Conservation (phyloP, 2,113 vertebrate species). For the Microcebus tavaratra region DNA sequence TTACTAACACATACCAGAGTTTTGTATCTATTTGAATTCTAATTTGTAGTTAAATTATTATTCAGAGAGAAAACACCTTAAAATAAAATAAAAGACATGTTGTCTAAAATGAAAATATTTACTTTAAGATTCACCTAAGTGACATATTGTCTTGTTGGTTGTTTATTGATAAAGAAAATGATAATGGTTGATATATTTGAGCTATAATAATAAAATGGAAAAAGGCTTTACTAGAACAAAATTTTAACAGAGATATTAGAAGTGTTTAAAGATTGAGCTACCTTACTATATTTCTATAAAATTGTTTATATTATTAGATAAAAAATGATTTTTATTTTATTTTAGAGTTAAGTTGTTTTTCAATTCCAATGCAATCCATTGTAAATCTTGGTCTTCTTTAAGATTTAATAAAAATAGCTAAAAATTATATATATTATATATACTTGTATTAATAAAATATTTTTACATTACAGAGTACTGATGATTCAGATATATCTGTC, state of each 20-base stretch:
- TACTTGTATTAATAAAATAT: constrained; percentile 58
- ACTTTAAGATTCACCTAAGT: background rate
- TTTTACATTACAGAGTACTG: constrained; percentile 89
- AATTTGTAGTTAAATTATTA: background rate
- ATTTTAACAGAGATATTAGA: background rate
- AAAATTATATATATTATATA: background rate
- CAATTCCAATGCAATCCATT: background rate
- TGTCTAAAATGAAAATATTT: background rate
- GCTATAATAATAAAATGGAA: background rate
- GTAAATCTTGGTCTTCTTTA: background rate
- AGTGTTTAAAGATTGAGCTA: background rate
- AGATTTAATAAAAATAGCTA: constrained; percentile 2
- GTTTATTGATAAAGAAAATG: background rate
- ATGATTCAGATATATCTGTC: constrained; percentile 92
- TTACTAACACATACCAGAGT: background rate
- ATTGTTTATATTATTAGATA: background rate
- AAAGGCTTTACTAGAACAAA: background rate
- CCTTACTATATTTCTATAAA: background rate
- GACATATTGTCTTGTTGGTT: background rate
- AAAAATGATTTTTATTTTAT: constrained; percentile 37
- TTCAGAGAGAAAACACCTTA: background rate
- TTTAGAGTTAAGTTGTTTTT: background rate
- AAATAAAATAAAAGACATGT: background rate
- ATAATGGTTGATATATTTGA: background rate
- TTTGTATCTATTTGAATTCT: constrained; percentile 8